Base-by-base conservation (phyloP, 2,113 vertebrate genomes). In the Procavia capensis region DNA sequence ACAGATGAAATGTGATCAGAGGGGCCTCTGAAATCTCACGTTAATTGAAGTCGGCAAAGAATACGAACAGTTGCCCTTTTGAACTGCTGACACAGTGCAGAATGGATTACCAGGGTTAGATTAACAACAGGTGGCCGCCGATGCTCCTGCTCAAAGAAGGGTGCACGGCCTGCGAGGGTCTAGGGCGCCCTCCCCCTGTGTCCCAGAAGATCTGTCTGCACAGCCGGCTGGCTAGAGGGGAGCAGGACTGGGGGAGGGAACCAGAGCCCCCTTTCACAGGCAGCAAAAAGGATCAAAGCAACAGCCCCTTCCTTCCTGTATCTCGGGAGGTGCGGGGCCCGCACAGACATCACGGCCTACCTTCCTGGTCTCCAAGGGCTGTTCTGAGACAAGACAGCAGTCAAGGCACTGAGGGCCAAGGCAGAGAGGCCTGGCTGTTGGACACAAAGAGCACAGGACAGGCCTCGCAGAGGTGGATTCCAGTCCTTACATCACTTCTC, bases 1-100 rank as follows among this genome's bases (percentile, higher is more conserved):
- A 98, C 99, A 98, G 98, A 98, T 99, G 99, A 99, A 99, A 99
- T 95, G 98, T 88, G 99, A 99, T 99, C 98, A 97, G 98, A 98
- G 98, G 97, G 97, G 98, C 98, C 98, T 98, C 97, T 98, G 96
- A 98, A 99, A 98, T 98, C 98, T 99, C 98, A 98, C 96, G 43
- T 99, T 99, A 99, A 99, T 99, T 99, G 98, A 99, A 99, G 98
- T 97, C 98, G 99, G 99, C 99, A 99, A 99, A 99, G 98, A 99
- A 99, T 99, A 98, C 98, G 98, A 98, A 98, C 98, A 98, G 98
- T 98, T 98, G 98, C 98, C 99, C 99, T 99, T 99, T 99, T 99
- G 98, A 99, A 99, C 99, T 97, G 98, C 99, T 99, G 99, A 99
- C 98, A 99, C 98, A 98, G 98, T 98, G 97, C 99, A 99, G 99